A percentile compares a stretch with the other conserved stretches of the same genome.
Conservation (phyloP, 2,888 invertebrate genomes). For the Agonopterix arenella region DNA sequence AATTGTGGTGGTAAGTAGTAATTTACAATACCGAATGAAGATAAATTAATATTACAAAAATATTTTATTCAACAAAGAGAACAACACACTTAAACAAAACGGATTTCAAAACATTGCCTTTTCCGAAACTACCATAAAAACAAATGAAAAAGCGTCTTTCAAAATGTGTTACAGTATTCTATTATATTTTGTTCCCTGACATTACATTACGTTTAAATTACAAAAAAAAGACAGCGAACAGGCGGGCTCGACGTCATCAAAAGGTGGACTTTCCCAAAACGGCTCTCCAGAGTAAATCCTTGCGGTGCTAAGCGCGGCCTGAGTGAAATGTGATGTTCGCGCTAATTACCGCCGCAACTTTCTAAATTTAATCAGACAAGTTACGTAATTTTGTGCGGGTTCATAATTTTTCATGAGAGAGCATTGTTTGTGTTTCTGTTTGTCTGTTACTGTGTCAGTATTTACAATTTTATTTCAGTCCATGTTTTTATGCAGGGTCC, state of each 20-base stretch:
- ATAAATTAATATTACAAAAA: too few species aligned
- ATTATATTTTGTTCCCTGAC: too few species aligned
- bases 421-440: neutral
- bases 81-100: too few species aligned
- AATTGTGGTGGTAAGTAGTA: too few species aligned
- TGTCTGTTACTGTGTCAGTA: constrained; percentile 17
- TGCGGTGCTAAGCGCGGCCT: constrained; percentile 41
- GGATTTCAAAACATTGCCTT: too few species aligned
- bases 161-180: too few species aligned
- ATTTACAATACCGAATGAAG: too few species aligned
- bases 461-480: constrained; percentile 6
- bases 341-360: constrained; percentile 67
- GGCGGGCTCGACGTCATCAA: constrained; percentile 13
- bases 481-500: neutral
- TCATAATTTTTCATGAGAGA: constrained; percentile 66
- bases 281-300: constrained; percentile 24
- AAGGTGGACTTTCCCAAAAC: constrained; percentile 17
- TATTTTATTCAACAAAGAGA: too few species aligned
- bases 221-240: neutral
- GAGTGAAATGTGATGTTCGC: constrained; percentile 72
- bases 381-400: constrained; percentile 57
- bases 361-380: constrained; percentile 74
- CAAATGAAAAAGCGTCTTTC: too few species aligned
- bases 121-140: too few species aligned
- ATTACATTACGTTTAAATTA: neutral